phyloP scores from a whole-genome alignment of 2,113 vertebrate species.

The Piprites chloris region DNA sequence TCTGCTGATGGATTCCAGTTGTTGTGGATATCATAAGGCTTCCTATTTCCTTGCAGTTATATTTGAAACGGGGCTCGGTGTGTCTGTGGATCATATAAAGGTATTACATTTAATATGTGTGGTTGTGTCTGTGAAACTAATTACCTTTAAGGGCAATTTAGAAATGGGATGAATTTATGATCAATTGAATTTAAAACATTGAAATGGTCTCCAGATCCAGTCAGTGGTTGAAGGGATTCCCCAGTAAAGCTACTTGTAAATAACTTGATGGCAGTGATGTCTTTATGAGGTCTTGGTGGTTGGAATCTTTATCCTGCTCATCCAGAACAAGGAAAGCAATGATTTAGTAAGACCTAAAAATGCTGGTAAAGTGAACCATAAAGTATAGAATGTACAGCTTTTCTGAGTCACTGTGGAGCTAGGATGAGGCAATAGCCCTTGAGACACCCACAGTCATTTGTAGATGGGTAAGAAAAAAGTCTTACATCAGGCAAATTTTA shows the following conservation, averaged over 20 bases:
- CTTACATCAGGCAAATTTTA: neutral
- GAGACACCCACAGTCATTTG: neutral
- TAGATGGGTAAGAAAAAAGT: neutral
- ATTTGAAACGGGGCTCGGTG: conserved; percentile 80
- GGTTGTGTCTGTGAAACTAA: neutral
- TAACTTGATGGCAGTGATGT: neutral
- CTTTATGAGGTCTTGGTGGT: neutral
- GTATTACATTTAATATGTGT: conserved; percentile 59
- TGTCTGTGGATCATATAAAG: conserved; percentile 74
- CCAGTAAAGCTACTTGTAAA: neutral
- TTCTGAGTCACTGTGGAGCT: neutral
- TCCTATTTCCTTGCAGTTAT: conserved; percentile 85
- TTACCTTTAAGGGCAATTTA: neutral
- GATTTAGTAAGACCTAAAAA: neutral
- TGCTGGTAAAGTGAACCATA: neutral
- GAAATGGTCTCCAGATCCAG: neutral
- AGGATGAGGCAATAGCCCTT: neutral
- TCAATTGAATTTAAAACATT: neutral
- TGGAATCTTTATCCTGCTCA: neutral
- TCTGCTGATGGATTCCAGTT: conserved; percentile 80
- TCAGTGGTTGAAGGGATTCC: neutral
- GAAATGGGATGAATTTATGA: neutral
- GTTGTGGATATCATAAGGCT: conserved; percentile 87
- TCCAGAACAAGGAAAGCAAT: neutral
- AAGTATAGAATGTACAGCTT: neutral